Base-by-base conservation (phyloP, 2,797 vertebrate species). In the Crocidura indochinensis region DNA sequence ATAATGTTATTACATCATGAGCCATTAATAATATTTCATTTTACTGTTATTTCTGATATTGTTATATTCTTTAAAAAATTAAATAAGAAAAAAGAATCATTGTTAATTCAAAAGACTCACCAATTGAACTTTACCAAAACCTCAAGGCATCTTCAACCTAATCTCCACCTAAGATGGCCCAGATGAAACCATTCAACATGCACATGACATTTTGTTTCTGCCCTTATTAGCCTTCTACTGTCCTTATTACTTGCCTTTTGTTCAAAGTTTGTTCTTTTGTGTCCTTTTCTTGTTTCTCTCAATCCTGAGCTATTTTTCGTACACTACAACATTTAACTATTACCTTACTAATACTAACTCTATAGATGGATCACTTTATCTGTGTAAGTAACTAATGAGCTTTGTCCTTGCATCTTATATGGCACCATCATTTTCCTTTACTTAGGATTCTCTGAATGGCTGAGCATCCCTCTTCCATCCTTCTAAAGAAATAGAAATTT, bases 301-400 rank as follows among this genome's bases (percentile, higher is more conserved):
- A 14, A 74, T 88, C 31, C 80, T 90, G 49, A 77, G 72, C 7
- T 88, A n/a, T 53, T 64, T 5, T 29, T 67, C 11, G 88, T 83
- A 38, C 71, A 53, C 2, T 82, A 14, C 1, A 10, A 31, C 7
- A 56, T 4, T 20, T 11, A 14, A 15, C 60, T 47, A 2, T 86
- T 15, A 8, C 46, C 26, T 8, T 7, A 8, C 56, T 8, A 75
- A 0, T n/a, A 2, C 22, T 20, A 17, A 9, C 17, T 83, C 12
- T n/a, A 26, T 10, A 53, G 10, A 38, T 6, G 68, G 47, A 9
- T 67, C 31, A 51, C 27, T 68, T 87, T 12, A 24, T 53, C 26
- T 26, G 2, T 15, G 44, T 81, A 77, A 74, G 38, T n/a, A 60
- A 9, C 67, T 71, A 27, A n/a, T 69, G 60, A 75, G 24, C 14